These are phyloP conservation scores for Sebastes elongatus DNA, from an alignment of 2,797 vertebrate species.

Conservation along the genomic window DNA sequence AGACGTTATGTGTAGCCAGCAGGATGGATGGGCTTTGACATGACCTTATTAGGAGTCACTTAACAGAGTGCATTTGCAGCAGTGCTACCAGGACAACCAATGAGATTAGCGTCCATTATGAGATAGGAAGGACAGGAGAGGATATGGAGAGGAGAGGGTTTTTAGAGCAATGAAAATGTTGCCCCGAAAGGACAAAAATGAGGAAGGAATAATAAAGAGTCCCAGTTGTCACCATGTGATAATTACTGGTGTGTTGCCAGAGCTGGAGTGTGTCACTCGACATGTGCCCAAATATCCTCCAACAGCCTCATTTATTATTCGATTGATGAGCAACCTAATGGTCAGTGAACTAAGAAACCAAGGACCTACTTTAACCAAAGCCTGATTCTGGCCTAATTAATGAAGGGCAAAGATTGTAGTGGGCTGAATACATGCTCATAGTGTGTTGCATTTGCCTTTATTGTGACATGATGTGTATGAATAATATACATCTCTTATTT, in stretches of 20 bases:
- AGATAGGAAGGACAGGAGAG: constrained; percentile 32
- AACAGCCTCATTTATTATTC: constrained; percentile 78
- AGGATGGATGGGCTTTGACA: constrained; percentile 84
- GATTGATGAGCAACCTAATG: constrained; percentile 80
- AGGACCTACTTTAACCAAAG: constrained; percentile 43
- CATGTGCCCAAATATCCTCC: constrained; percentile 60
- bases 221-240: constrained; percentile 9
- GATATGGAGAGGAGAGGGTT: background rate
- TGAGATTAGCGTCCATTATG: constrained; percentile 59
- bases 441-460: background rate
- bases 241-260: constrained; percentile 40
- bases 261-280: constrained; percentile 36
- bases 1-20: constrained; percentile 48
- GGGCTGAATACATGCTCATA: background rate
- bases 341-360: constrained; percentile 81
- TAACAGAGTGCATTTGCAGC: constrained; percentile 74
- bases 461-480: background rate
- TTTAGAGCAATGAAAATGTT: constrained; percentile 5
- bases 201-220: constrained; percentile 8
- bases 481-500: background rate
- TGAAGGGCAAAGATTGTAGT: constrained; percentile 17
- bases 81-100: constrained; percentile 54
- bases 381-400: constrained; percentile 70
- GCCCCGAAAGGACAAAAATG: constrained; percentile 28
- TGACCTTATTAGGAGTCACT: constrained; percentile 85